A percentile compares a stretch with the other conserved stretches of the same genome.
phyloP scores from a whole-genome alignment of 2,888 invertebrate genomes.

The Hemistola chrysoprasaria region DNA sequence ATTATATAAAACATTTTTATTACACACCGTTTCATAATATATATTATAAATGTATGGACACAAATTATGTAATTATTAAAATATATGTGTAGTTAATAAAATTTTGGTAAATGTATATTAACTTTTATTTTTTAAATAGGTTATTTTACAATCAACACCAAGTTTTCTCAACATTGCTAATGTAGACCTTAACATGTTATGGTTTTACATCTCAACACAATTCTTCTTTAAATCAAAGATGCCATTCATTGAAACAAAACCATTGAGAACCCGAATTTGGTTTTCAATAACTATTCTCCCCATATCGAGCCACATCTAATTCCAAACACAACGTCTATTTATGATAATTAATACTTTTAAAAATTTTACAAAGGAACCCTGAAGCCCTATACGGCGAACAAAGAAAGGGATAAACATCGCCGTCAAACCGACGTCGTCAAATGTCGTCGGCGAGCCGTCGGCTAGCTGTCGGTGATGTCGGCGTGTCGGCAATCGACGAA shows the following conservation, averaged over 20 bases:
- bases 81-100: no score
- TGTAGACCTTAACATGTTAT: no score
- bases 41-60: no score
- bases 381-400: slow-evolving; percentile 74
- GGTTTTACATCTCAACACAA: no score
- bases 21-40: no score
- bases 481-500: slow-evolving; percentile 46
- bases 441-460: slow-evolving; percentile 40
- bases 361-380: slow-evolving; percentile 36
- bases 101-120: no score
- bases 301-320: slow-evolving; percentile 15
- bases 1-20: no score
- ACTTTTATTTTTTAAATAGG: no score
- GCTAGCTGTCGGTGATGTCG: slow-evolving; percentile 36
- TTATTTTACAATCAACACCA: no score
- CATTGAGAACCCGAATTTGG: slow-evolving; percentile 6
- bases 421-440: slow-evolving; percentile 53
- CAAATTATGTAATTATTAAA: no score
- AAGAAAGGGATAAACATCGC: slow-evolving; percentile 72
- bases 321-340: slow-evolving; percentile 24
- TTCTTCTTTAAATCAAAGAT: neutral
- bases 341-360: slow-evolving; percentile 34
- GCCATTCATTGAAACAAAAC: slow-evolving; percentile 1
- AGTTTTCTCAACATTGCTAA: no score
- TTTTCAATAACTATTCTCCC: slow-evolving; percentile 11